These are phyloP conservation scores for Onychomys arenicola DNA, from an alignment of 2,797 vertebrate species.

Conservation along the genomic window DNA sequence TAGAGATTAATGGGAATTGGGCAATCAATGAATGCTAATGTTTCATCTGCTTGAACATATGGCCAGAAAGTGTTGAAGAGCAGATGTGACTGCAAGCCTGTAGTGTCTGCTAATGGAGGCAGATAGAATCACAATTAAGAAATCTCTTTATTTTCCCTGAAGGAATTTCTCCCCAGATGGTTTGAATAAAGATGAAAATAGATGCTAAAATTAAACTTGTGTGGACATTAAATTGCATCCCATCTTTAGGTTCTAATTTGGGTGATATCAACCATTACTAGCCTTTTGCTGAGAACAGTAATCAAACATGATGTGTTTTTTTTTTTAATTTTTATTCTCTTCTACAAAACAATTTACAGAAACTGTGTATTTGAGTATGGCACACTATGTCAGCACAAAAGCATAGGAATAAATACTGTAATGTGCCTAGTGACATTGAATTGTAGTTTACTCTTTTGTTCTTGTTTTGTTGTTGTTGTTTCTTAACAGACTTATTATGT, in stretches of 20 bases:
- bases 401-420: background rate
- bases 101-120: slow-evolving; percentile 58
- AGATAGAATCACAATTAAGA: slow-evolving; percentile 42
- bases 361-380: background rate
- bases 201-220: slow-evolving; percentile 56
- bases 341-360: background rate
- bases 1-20: slow-evolving; percentile 35
- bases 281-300: slow-evolving; percentile 25
- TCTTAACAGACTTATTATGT: background rate
- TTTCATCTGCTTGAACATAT: slow-evolving; percentile 57
- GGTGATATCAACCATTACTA: background rate
- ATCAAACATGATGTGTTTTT: background rate
- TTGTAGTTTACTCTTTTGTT: background rate
- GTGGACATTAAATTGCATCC: slow-evolving; percentile 14
- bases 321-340: slow-evolving; percentile 28
- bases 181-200: slow-evolving; percentile 34
- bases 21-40: slow-evolving; percentile 39
- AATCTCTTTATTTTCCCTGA: slow-evolving; percentile 50
- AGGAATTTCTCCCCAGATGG: slow-evolving; percentile 65
- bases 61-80: background rate
- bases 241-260: slow-evolving; percentile 19
- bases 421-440: background rate
- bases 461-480: background rate
- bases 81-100: slow-evolving; percentile 62
- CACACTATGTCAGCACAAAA: background rate